Percentiles rank a stretch among this genome's conserved stretches.
Evolutionary conservation across 2,113 vertebrate genomes (phyloP).

Genomic region (Numida meleagris): DNA sequence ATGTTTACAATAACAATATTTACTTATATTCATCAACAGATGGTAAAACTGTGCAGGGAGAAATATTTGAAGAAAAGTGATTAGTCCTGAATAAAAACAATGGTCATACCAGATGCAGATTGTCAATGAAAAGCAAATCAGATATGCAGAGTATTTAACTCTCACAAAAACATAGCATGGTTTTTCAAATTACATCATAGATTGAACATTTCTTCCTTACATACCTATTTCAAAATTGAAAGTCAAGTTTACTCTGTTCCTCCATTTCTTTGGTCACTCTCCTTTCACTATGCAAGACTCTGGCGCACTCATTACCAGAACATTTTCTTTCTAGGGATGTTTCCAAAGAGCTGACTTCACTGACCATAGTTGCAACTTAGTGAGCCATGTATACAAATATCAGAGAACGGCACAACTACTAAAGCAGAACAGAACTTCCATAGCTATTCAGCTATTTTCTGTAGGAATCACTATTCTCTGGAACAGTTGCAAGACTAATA

Average conservation of each 20-base stretch:
- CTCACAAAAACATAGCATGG: not conserved
- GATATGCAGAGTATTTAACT: not conserved
- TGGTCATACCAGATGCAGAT: not conserved
- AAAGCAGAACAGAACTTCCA: not conserved
- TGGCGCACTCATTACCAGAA: not conserved
- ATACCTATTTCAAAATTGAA: not conserved
- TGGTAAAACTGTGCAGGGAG: slow-evolving; percentile 22
- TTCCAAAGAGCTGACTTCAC: not conserved
- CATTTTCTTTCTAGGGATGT: not conserved
- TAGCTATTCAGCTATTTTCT: not conserved
- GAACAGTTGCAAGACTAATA: not conserved
- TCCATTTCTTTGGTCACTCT: not conserved
- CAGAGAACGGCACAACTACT: not conserved
- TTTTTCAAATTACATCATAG: not conserved
- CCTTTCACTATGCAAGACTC: not conserved
- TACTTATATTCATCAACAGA: slow-evolving; percentile 43
- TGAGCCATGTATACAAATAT: not conserved
- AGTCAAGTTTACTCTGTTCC: not conserved
- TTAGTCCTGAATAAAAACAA: not conserved
- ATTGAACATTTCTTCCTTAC: not conserved
- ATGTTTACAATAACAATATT: slow-evolving; percentile 57
- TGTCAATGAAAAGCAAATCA: not conserved
- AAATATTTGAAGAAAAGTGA: slow-evolving; percentile 15
- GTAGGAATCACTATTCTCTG: not conserved
- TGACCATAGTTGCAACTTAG: not conserved